Evolutionary conservation across 2,113 vertebrate genomes (phyloP), one percentile per base, ranked within the genome.

Genomic region (Genyomyrus donnyi): DNA sequence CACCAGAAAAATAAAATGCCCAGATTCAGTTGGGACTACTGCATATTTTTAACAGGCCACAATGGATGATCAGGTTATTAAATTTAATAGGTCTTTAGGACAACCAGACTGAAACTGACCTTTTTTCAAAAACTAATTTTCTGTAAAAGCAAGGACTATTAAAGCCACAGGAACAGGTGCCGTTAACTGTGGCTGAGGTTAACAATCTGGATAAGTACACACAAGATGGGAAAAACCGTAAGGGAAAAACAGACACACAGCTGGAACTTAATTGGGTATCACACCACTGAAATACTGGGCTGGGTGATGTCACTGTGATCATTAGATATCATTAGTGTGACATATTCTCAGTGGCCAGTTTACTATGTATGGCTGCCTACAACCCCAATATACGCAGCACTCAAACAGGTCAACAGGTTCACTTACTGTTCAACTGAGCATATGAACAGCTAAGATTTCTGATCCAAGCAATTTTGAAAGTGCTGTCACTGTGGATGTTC

Each of bases 21-120:
- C 89, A 88, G 91, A 86, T 91, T 91, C 17, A 92, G 90, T 91
- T 62, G 87, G 92, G 92, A 88, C 62, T 66, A 92, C 91, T 27
- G 53, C 90, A 45, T 31, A n/a, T 91, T 90, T 93, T 93, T 91
- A 91, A 93, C 92, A 92, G 92, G 83, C 45, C 89, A 83, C 89
- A 90, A 90, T 85, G 58, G 90, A 74, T 7, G 90, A 90, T 89
- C 89, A 92, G 86, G 90, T 93, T 91, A 91, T 94, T 93, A 93
- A 89, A 92, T 92, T 94, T 93, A 91, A 93, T 90, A 90, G 58
- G 70, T 53, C 89, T 91, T 93, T 91, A 92, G 93, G 94, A 93
- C 90, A 94, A 93, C 93, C 90, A 92, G 91, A 93, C 90, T 91
- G 90, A 93, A 90, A 93, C 89, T 93, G 94, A 95, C 92, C 93